A percentile compares a stretch with the other conserved stretches of the same genome.
Evolutionary conservation across 1,140 invertebrate genomes (phyloP).

Genomic region (Brachystomella parvula): DNA sequence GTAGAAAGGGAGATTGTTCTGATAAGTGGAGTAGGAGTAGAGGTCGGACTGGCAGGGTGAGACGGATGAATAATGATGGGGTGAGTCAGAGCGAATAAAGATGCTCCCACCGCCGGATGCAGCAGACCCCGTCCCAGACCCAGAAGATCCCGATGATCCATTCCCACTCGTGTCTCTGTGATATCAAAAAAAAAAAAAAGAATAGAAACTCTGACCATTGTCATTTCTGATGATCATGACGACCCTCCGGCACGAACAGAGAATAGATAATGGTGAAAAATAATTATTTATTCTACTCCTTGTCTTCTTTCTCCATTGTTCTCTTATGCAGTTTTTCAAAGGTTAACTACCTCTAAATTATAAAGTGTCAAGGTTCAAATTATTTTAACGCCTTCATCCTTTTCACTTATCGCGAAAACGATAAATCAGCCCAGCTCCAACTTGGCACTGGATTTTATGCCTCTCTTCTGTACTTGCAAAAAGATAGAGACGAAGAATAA

Average conservation of each 20-base stretch:
- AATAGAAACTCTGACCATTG: background rate
- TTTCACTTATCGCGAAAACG: no score
- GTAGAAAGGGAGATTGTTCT: conserved; percentile 26
- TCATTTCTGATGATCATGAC: background rate
- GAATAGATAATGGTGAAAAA: background rate
- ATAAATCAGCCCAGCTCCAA: no score
- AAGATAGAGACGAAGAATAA: no score
- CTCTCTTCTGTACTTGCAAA: no score
- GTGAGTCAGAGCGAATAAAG: conserved; percentile 35
- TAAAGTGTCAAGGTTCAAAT: background rate
- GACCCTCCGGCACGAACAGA: background rate
- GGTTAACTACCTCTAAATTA: background rate
- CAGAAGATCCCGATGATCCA: conserved; percentile 31
- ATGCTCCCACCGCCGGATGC: conserved; percentile 31
- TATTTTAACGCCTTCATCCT: background rate
- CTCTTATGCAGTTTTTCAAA: background rate
- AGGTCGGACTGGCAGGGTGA: conserved; percentile 26
- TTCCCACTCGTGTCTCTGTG: conserved; percentile 37
- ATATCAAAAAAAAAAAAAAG: conserved; percentile 11
- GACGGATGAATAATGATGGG: conserved; percentile 37
- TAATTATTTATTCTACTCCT: background rate
- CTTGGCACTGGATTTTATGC: no score
- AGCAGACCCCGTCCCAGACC: conserved; percentile 32
- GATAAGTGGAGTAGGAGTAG: conserved; percentile 35
- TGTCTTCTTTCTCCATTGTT: background rate